Percentiles rank a stretch among this genome's conserved stretches.
Conservation (phyloP, 2,888 invertebrate species). For the Hydrotaea cyrtoneurina region DNA sequence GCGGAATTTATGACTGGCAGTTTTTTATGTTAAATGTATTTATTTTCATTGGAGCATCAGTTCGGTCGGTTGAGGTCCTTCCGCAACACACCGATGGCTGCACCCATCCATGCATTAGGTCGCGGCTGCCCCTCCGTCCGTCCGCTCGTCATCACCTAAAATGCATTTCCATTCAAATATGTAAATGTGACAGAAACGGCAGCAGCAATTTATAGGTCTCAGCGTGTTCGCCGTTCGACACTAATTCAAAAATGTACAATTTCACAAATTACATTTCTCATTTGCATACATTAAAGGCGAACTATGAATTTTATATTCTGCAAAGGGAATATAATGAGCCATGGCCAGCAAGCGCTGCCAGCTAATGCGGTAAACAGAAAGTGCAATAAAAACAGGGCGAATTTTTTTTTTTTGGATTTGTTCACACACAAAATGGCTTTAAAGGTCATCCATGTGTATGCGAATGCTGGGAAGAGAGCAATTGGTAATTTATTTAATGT, state of each 20-base stretch:
- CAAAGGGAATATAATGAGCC: background rate
- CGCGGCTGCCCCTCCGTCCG: background rate
- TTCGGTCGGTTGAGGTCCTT: background rate
- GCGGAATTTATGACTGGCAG: constrained; percentile 20
- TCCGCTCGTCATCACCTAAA: background rate
- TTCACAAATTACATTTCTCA: constrained; percentile 19
- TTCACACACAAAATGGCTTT: too few species aligned
- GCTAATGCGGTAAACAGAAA: background rate
- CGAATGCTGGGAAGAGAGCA: too few species aligned
- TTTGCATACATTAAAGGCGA: constrained; percentile 21
- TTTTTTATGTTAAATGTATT: constrained; percentile 27
- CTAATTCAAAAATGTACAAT: constrained; percentile 31
- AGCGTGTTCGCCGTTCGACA: constrained; percentile 5
- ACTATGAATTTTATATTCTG: background rate
- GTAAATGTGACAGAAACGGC: background rate
- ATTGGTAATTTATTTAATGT: too few species aligned
- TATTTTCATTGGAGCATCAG: background rate
- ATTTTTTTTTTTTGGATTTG: too few species aligned
- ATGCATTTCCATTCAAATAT: constrained; percentile 13
- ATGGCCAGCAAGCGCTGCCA: background rate
- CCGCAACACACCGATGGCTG: background rate
- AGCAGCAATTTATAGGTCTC: background rate
- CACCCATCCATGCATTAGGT: background rate
- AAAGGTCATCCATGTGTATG: too few species aligned
- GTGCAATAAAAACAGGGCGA: too few species aligned